Conservation (phyloP, 2,797 vertebrate species). For the Sternotherus odoratus region DNA sequence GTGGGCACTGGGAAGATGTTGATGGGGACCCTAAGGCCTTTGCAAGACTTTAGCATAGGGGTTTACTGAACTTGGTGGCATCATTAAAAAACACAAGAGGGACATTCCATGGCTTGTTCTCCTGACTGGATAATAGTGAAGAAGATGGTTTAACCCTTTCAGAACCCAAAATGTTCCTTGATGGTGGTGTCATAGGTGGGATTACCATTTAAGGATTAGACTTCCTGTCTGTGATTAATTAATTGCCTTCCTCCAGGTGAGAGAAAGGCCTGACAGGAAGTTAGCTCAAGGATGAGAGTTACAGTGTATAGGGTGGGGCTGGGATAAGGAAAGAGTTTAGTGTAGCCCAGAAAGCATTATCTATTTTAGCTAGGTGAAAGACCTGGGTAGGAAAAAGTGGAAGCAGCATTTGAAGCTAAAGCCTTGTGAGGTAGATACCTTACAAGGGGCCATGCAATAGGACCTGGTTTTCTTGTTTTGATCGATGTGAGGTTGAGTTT, state of each 20-base stretch:
- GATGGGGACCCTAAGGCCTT: not conserved
- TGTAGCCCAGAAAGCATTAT: too few species aligned
- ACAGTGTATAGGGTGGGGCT: too few species aligned
- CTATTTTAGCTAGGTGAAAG: not conserved
- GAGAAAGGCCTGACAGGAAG: not conserved
- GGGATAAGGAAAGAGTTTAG: not conserved
- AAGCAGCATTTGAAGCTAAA: not conserved
- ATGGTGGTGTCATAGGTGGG: not conserved
- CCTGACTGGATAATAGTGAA: conserved; percentile 44
- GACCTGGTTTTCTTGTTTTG: not conserved
- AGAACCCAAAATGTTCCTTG: conserved; percentile 42
- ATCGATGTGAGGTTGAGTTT: not conserved
- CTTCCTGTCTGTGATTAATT: not conserved
- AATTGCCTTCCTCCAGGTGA: not conserved
- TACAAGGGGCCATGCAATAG: not conserved
- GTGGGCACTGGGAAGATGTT: conserved; percentile 20
- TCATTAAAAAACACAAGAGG: conserved; percentile 28
- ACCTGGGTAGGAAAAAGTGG: not conserved
- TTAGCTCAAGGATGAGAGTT: not conserved
- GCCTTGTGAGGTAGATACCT: not conserved
- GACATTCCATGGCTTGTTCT: conserved; percentile 15
- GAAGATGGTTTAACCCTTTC: conserved; percentile 59
- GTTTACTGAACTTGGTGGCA: conserved; percentile 13
- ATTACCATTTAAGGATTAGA: not conserved
- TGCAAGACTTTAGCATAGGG: conserved; percentile 14